Percentiles rank a stretch among this genome's conserved stretches.
These are phyloP conservation scores for Microcebus ravelobensis DNA, from an alignment of 2,113 vertebrate species.

Conservation along the genomic window DNA sequence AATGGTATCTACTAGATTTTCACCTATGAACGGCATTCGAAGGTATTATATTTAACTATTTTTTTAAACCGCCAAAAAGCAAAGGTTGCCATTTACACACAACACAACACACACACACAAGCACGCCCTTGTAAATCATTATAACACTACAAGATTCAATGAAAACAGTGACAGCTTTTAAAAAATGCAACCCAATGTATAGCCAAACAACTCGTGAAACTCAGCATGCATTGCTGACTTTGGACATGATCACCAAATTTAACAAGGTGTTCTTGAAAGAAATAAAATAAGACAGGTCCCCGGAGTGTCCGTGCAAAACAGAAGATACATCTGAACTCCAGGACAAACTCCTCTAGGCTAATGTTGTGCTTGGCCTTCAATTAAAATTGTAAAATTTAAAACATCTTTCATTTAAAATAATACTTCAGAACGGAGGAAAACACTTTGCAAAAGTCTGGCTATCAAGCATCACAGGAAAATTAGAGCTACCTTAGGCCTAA, in stretches of 20 bases:
- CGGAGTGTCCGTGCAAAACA: constrained; percentile 46
- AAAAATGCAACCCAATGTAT: constrained; percentile 70
- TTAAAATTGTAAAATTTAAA: constrained; percentile 61
- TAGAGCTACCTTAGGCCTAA: not conserved
- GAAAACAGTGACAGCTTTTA: constrained; percentile 70
- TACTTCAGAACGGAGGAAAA: constrained; percentile 12
- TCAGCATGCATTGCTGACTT: constrained; percentile 81
- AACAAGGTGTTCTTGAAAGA: constrained; percentile 81
- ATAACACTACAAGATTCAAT: constrained; percentile 70
- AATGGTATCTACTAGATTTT: constrained; percentile 64
- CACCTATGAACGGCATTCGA: constrained; percentile 26
- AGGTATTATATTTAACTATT: constrained; percentile 42
- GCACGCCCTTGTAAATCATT: constrained; percentile 72
- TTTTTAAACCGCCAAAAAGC: constrained; percentile 50
- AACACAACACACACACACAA: not conserved
- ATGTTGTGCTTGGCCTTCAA: constrained; percentile 68
- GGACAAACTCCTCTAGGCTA: constrained; percentile 56
- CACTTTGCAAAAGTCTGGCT: not conserved
- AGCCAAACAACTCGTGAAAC: constrained; percentile 70
- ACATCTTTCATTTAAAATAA: constrained; percentile 65
- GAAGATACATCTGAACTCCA: constrained; percentile 66
- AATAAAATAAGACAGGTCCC: constrained; percentile 79
- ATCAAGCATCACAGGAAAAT: constrained; percentile 16
- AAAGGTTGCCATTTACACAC: constrained; percentile 53
- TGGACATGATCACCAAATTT: constrained; percentile 76